Evolutionary conservation across 2,888 invertebrate genomes (phyloP).

Genomic region (Hydrotaea diabolus): DNA sequence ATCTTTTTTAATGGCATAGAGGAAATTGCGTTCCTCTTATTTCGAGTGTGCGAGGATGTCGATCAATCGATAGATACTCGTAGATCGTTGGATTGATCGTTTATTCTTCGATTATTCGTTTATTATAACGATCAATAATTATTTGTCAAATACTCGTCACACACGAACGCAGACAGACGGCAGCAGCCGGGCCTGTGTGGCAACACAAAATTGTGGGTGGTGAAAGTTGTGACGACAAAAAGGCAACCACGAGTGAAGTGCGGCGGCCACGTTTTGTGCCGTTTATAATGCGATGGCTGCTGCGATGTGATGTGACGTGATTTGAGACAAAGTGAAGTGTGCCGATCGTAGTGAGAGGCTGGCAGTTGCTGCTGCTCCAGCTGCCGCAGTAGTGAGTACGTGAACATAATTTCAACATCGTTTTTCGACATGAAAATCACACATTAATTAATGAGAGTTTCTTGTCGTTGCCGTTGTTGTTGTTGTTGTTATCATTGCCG

Average conservation of each 20-base stretch:
- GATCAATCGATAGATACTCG: neutral
- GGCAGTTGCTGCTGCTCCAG: neutral
- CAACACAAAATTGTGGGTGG: constrained; percentile 60
- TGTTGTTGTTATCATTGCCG: constrained; percentile 16
- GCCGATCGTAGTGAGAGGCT: constrained; percentile 12
- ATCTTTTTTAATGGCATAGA: neutral
- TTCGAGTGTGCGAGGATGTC: constrained; percentile 3
- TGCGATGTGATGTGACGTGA: neutral
- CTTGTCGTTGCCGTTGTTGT: too few species aligned
- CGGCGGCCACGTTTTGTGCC: constrained; percentile 10
- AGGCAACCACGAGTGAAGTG: constrained; percentile 7
- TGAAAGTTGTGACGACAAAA: constrained; percentile 59
- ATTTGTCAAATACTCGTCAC: constrained; percentile 62
- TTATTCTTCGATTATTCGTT: constrained; percentile 7
- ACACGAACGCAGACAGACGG: neutral
- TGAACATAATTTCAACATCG: constrained; percentile 25
- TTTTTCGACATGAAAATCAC: constrained; percentile 57
- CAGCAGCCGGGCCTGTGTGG: neutral
- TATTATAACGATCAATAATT: constrained; percentile 59
- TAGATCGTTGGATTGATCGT: neutral
- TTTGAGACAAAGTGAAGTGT: constrained; percentile 16
- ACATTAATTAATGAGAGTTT: constrained; percentile 59
- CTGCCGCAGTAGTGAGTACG: constrained; percentile 23
- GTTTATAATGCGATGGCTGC: neutral
- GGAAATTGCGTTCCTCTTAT: neutral